Percentiles rank a stretch among this genome's conserved stretches.
Evolutionary conservation across 2,888 invertebrate species (phyloP).

Genomic region (Agrotis clavis): DNA sequence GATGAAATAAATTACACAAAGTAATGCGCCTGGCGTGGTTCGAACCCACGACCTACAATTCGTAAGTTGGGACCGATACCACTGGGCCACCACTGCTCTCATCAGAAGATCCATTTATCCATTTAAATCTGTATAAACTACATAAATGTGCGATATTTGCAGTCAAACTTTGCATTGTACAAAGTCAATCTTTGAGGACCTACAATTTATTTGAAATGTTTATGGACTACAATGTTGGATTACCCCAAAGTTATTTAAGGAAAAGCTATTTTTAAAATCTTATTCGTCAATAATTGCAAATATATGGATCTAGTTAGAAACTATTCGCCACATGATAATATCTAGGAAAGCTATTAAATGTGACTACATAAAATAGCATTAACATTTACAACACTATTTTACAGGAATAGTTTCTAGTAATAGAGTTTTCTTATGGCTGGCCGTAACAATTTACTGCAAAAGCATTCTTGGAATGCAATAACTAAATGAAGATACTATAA

Average conservation of each 20-base stretch:
- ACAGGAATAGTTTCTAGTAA: conserved; percentile 19
- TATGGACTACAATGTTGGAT: conserved; percentile 3
- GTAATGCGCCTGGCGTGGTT: too few species aligned
- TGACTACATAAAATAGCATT: conserved; percentile 17
- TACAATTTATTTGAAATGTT: conserved; percentile 22
- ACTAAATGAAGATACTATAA: background rate
- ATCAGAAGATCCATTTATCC: too few species aligned
- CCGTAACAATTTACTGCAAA: conserved; percentile 13
- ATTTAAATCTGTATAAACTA: conserved; percentile 22
- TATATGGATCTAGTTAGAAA: too few species aligned
- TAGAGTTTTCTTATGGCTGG: conserved; percentile 19
- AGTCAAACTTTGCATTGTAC: conserved; percentile 25
- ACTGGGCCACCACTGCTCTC: too few species aligned
- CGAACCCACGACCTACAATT: too few species aligned
- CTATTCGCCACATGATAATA: background rate
- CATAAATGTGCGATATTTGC: conserved; percentile 51
- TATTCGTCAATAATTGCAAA: background rate
- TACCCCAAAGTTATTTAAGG: conserved; percentile 15
- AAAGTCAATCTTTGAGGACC: conserved; percentile 30
- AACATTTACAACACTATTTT: conserved; percentile 26
- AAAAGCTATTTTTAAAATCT: background rate
- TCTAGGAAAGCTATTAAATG: conserved; percentile 9
- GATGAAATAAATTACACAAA: too few species aligned
- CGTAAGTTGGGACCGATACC: too few species aligned
- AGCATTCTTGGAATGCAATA: conserved; percentile 19